Conservation (phyloP, 2,113 vertebrate genomes). For the Sinocyclocheilus anshuiensis region DNA sequence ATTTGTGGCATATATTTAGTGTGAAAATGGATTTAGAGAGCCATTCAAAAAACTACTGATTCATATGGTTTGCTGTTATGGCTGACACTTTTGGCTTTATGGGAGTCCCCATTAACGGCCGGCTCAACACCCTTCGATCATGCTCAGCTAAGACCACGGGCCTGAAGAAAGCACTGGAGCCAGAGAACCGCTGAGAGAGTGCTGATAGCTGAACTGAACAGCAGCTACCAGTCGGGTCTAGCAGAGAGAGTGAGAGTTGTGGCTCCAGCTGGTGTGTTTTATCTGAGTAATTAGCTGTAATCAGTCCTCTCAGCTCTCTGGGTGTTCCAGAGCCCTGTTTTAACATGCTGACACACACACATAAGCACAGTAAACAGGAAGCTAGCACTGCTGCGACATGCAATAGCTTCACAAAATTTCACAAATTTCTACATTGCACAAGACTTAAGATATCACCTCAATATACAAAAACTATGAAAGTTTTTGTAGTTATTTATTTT, state of each 20-base stretch:
- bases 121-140: conserved; percentile 50
- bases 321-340: conserved; percentile 67
- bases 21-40: conserved; percentile 23
- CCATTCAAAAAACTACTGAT: conserved; percentile 24
- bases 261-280: conserved; percentile 71
- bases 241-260: conserved; percentile 26
- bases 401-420: neutral
- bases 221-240: conserved; percentile 2
- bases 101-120: conserved; percentile 30
- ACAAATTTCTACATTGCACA: neutral
- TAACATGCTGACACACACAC: conserved; percentile 56
- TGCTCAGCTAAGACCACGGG: neutral
- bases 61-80: conserved; percentile 29
- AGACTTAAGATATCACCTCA: neutral
- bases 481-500: neutral
- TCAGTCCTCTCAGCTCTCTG: conserved; percentile 70
- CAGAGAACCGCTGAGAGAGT: conserved; percentile 4
- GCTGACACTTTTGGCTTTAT: conserved; percentile 35
- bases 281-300: conserved; percentile 71
- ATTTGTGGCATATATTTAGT: conserved; percentile 31
- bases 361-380: conserved; percentile 41
- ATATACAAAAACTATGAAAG: neutral
- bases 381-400: neutral
- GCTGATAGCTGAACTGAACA: conserved; percentile 31
- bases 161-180: neutral